These are phyloP conservation scores for Pelodytes ibericus DNA, from an alignment of 2,797 vertebrate species.

Conservation along the genomic window DNA sequence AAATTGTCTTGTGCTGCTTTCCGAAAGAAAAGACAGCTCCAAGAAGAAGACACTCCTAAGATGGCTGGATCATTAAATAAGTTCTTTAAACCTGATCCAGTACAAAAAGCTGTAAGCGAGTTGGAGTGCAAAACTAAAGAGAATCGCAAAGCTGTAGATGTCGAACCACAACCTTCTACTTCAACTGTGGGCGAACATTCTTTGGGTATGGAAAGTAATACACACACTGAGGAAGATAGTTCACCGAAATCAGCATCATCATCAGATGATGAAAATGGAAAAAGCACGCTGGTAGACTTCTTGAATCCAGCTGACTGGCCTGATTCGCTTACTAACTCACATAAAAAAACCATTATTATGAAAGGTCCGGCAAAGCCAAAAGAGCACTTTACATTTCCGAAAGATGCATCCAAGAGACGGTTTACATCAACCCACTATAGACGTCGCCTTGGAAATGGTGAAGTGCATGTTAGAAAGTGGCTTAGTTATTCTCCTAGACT, in stretches of 20 bases:
- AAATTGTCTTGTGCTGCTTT: not conserved
- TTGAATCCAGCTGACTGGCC: not conserved
- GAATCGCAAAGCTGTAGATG: not conserved
- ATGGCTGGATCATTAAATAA: not conserved
- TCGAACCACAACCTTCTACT: slow-evolving; percentile 4
- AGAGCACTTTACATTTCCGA: not conserved
- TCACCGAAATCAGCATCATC: not conserved
- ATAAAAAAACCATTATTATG: not conserved
- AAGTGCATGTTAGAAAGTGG: not conserved
- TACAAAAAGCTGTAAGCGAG: not conserved
- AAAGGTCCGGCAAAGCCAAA: no score
- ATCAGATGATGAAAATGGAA: not conserved
- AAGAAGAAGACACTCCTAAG: not conserved
- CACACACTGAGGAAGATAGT: not conserved
- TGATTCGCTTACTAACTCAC: not conserved
- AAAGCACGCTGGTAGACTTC: not conserved
- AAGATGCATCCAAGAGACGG: not conserved
- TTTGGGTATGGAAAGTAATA: not conserved
- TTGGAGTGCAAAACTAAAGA: not conserved
- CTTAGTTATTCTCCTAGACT: not conserved
- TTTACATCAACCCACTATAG: not conserved
- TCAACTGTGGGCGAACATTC: slow-evolving; percentile 1
- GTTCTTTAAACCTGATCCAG: not conserved
- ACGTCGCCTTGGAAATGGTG: not conserved
- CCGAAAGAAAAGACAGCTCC: not conserved